Conservation (phyloP, 2,888 invertebrate species). For the Tolmerus cingulatus region DNA sequence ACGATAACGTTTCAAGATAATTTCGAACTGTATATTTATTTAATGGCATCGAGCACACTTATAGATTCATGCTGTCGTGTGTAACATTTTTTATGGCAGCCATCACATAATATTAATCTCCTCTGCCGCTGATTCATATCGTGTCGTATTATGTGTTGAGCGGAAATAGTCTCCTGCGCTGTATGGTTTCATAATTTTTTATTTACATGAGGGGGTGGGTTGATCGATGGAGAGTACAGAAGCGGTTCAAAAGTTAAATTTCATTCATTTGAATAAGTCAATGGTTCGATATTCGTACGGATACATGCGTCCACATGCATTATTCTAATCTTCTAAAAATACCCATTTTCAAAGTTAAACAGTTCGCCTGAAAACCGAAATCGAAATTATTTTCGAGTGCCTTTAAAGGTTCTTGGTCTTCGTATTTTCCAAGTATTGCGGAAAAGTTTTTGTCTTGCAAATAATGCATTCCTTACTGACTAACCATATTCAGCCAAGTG, state of each 20-base stretch:
- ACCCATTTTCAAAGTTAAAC: too few relatives aligned
- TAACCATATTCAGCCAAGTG: slow-evolving; percentile 28
- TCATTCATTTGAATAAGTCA: not conserved
- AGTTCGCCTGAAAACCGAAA: not conserved
- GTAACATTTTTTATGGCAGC: slow-evolving; percentile 27
- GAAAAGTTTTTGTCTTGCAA: slow-evolving; percentile 30
- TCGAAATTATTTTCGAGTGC: slow-evolving; percentile 20
- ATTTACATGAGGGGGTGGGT: not conserved
- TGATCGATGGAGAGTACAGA: not conserved
- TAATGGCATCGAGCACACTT: slow-evolving; percentile 39
- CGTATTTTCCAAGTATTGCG: slow-evolving; percentile 8
- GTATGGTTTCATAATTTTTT: slow-evolving; percentile 1
- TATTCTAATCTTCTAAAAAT: not conserved
- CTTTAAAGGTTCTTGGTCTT: slow-evolving; percentile 10
- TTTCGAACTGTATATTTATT: slow-evolving; percentile 41
- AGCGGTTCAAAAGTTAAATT: not conserved
- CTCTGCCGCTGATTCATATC: slow-evolving; percentile 22
- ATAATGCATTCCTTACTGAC: slow-evolving; percentile 31
- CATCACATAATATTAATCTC: slow-evolving; percentile 40
- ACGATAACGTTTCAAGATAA: slow-evolving; percentile 41
- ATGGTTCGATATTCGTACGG: not conserved
- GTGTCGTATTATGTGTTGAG: slow-evolving; percentile 7
- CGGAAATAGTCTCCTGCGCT: not conserved
- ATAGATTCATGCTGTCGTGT: slow-evolving; percentile 31
- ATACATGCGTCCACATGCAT: too few relatives aligned